These are phyloP conservation scores for Sceloporus tristichus DNA, from an alignment of 2,113 vertebrate species.

Conservation along the genomic window DNA sequence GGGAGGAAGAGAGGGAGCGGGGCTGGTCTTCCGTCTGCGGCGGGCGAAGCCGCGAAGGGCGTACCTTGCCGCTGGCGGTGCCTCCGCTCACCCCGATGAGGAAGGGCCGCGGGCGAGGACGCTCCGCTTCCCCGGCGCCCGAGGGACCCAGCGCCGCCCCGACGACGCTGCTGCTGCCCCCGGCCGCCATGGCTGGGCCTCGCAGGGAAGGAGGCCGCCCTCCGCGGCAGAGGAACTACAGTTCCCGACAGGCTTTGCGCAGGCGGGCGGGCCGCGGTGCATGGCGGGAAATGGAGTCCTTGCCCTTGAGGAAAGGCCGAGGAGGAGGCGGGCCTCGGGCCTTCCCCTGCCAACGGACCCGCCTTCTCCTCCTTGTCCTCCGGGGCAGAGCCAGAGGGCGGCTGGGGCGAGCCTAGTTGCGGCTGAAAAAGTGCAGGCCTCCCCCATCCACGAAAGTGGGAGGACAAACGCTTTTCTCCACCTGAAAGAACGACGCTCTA, in stretches of 20 bases:
- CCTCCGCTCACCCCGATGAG: conserved; percentile 94
- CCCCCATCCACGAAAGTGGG: no score
- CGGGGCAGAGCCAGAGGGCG: no score
- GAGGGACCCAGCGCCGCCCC: conserved; percentile 26
- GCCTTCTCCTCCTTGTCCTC: no score
- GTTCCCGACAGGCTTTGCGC: conserved; percentile 49
- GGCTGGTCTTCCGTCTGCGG: no score
- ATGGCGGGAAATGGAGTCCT: background rate
- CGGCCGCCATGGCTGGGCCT: conserved; percentile 76
- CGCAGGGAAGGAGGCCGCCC: background rate
- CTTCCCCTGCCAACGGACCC: no score
- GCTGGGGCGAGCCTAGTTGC: no score
- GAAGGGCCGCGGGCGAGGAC: conserved; percentile 86
- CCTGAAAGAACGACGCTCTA: no score
- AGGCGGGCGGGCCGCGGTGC: background rate
- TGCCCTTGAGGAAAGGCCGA: no score
- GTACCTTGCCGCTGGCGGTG: conserved; percentile 94
- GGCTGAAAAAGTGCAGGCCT: no score
- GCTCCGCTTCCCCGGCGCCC: conserved; percentile 74
- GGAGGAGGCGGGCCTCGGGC: background rate
- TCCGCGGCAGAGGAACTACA: background rate
- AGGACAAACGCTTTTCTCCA: no score
- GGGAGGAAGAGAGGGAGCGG: no score
- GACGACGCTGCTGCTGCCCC: conserved; percentile 35
- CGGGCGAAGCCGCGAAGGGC: background rate